Conservation (phyloP, 2,888 invertebrate genomes). For the Trissoscelio sp. region DNA sequence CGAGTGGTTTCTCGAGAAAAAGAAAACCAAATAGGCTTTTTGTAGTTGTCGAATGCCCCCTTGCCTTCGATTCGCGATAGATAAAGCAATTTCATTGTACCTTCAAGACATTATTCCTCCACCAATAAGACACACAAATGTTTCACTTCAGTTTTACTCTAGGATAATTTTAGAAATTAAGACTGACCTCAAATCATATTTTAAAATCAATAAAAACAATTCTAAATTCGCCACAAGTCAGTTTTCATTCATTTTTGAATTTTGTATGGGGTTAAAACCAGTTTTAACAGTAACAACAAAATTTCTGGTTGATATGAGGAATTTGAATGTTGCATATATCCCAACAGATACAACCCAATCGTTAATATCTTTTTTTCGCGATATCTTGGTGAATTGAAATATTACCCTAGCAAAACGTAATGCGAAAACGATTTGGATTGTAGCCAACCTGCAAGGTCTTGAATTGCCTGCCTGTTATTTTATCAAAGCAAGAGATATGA, state of each 20-base stretch:
- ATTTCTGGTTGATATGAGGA: conserved; percentile 36
- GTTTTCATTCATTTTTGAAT: background rate
- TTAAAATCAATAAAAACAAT: background rate
- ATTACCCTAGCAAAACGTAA: conserved; percentile 62
- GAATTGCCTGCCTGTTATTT: conserved; percentile 73
- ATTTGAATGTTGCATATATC: conserved; percentile 13
- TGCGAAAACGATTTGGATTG: conserved; percentile 76
- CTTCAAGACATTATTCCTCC: conserved; percentile 41
- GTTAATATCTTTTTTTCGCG: conserved; percentile 57
- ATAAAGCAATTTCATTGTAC: conserved; percentile 58
- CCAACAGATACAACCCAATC: conserved; percentile 23
- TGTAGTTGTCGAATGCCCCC: conserved; percentile 57
- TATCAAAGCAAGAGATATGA: conserved; percentile 52
- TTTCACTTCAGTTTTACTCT: conserved; percentile 18
- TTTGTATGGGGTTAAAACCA: background rate
- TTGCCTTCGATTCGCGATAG: conserved; percentile 55
- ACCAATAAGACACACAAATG: conserved; percentile 45
- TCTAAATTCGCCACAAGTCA: too few species aligned
- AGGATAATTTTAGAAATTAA: background rate
- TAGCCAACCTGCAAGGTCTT: conserved; percentile 74
- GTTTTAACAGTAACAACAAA: background rate
- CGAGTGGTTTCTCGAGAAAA: conserved; percentile 62
- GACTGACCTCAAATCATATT: background rate
- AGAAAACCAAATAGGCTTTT: conserved; percentile 65
- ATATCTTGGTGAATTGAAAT: conserved; percentile 58